Evolutionary conservation across 1,140 invertebrate species (phyloP).

Genomic region (Portunus trituberculatus): DNA sequence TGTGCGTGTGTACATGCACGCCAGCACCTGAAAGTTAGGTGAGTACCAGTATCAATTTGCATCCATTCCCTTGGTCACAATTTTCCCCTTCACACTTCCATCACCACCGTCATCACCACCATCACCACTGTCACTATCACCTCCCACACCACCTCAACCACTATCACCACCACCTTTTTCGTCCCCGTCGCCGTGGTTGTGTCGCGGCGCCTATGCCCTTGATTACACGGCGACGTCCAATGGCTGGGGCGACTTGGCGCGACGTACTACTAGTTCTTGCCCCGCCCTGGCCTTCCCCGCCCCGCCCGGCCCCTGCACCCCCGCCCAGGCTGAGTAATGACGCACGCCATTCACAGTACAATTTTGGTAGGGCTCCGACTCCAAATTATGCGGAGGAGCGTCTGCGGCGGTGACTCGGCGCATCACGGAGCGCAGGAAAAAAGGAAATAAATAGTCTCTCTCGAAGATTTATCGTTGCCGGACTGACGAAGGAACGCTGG

Average conservation of each 20-base stretch:
- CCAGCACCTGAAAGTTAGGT: too few relatives aligned
- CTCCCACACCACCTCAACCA: background rate
- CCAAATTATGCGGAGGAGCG: conserved; percentile 18
- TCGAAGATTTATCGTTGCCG: conserved; percentile 1
- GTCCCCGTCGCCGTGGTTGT: background rate
- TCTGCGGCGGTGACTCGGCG: background rate
- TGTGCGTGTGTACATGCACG: background rate
- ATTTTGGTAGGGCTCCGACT: background rate
- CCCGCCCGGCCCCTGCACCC: background rate
- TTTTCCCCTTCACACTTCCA: background rate
- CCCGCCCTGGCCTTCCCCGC: background rate
- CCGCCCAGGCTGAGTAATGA: background rate
- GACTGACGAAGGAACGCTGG: background rate
- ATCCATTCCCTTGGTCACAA: background rate
- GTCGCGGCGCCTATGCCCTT: background rate
- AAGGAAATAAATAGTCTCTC: background rate
- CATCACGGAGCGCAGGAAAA: background rate
- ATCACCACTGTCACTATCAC: background rate
- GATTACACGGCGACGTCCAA: background rate
- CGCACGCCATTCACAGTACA: background rate
- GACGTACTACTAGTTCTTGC: conserved; percentile 14
- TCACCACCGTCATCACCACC: too few relatives aligned
- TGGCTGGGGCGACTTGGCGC: conserved; percentile 20
- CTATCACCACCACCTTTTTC: background rate
- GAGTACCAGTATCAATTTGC: background rate